These are phyloP conservation scores for Choloepus didactylus DNA, from an alignment of 2,797 vertebrate species.

Conservation along the genomic window DNA sequence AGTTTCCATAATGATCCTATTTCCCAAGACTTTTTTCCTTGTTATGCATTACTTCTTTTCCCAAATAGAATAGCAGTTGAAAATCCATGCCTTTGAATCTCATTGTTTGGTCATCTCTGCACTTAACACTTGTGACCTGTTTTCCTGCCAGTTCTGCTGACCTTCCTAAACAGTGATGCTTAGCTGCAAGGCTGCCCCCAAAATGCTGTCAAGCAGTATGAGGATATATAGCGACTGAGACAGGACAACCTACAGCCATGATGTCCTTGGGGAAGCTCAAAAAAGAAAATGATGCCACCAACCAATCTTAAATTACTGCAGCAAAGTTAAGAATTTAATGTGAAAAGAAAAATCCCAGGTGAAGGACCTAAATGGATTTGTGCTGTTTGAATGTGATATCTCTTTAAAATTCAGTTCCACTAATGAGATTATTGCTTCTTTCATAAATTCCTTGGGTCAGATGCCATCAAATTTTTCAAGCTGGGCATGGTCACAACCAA, in stretches of 20 bases:
- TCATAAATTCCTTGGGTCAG: constrained; percentile 5
- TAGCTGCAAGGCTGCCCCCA: not conserved
- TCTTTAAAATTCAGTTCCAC: constrained; percentile 3
- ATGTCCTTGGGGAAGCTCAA: not conserved
- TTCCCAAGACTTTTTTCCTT: not conserved
- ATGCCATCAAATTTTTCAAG: not conserved
- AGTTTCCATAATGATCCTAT: not conserved
- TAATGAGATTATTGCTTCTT: constrained; percentile 16
- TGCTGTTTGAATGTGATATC: not conserved
- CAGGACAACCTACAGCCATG: not conserved
- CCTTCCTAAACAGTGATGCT: not conserved
- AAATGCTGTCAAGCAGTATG: not conserved
- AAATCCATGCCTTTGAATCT: not conserved
- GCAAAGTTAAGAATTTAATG: not conserved
- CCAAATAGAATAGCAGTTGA: not conserved
- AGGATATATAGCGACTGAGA: not conserved
- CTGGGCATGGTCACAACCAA: not conserved
- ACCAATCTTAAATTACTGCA: not conserved
- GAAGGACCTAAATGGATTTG: not conserved
- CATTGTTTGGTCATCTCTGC: not conserved
- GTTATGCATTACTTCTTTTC: not conserved
- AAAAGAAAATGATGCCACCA: not conserved
- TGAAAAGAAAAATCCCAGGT: not conserved
- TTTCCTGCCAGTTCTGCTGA: not conserved
- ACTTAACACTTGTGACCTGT: not conserved